Base-by-base conservation (phyloP, 2,888 invertebrate species). In the Caenorhabditis afra region DNA sequence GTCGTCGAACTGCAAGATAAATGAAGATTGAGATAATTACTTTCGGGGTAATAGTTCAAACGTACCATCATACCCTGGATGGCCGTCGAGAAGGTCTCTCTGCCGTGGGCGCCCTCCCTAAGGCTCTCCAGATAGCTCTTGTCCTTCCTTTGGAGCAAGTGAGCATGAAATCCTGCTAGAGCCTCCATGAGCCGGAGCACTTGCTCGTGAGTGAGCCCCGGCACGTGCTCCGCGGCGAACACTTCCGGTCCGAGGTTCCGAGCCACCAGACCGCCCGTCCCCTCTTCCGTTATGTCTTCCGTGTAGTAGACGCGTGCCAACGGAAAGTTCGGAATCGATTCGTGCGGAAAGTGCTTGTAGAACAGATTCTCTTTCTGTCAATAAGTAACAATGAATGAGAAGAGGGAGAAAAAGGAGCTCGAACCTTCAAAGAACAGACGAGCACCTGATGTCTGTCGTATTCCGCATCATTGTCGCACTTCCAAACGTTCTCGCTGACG, bases 311-410 rank as follows among this genome's bases (percentile, higher is more conserved):
- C 65, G 14, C 52, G 35, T 5, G 77, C 57, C 7, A 64, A 47
- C 12, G 77, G 77, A 29, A 77, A 77, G 12, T 70, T 44, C 1
- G 77, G 65, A 23, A 77, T 70, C 1, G 57, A 22, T 3, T 16
- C n/a, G 52, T 65, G 18, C 1, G 37, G 18, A 12, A 70, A 68
- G 44, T 59, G 50, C 7, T 64, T 29, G 70, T 77, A 70, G 70
- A 77, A 77, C n/a, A 64, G 47, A 59, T 68, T 70, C 23, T 77
- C 77, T 45, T 61, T 62, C 77, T 70, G 58, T n/a, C 7, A 50
- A 47, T 18, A 23, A 1, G 16, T 5, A n/a, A n/a, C n/a, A n/a
- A n/a, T n/a, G n/a, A n/a, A n/a, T n/a, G n/a, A n/a, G n/a, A n/a
- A n/a, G n/a, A n/a, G n/a, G n/a, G n/a, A n/a, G n/a, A 18, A n/a